Base-by-base conservation (phyloP, 2,113 vertebrate species). In the Struthidea cinerea region DNA sequence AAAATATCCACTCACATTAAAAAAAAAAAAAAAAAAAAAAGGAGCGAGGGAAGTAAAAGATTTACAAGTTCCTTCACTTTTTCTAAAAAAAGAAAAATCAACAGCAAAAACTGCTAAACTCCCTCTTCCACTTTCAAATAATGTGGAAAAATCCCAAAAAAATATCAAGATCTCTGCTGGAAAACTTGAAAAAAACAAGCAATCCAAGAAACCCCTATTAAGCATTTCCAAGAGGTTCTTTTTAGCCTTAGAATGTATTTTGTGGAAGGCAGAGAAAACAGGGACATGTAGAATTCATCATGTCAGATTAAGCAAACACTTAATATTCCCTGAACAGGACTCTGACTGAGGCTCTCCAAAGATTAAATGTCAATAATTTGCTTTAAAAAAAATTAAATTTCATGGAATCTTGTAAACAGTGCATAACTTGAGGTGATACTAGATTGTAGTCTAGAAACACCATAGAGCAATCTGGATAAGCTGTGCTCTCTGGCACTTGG, bases 141-240 rank as follows among this genome's bases (percentile, higher is more conserved):
- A 49, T 24, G 41, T 47, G 60, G 85, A 84, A 76, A 86, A 92
- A 81, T 85, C 20, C 23, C 35, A 1, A 3, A 83, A 91, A 95
- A 86, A 32, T 71, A 57, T 73, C 73, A 89, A 49, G 61, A 65
- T 69, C 53, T 94, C 86, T 3, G 2, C 91, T 76, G 79, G 69
- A 96, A 94, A 95, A 60, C 47, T 82, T 78, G 63, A 63, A 60
- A 87, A 94, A 94, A 73, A 78, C 44, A 89, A 91, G 68, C 73
- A 67, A 61, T 47, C 32, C 59, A 87, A 79, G 47, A 64, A 84
- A 73, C 24, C 64, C 89, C 90, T 79, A 70, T 60, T 69, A 78
- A 78, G 33, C 44, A 77, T 95, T 97, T 95, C 83, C 86, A 97
- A 89, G 96, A 91, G 84, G 47, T 85, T 89, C 76, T 79, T 91